Evolutionary conservation across 2,113 vertebrate genomes (phyloP).

Genomic region (Tamias sibiricus): DNA sequence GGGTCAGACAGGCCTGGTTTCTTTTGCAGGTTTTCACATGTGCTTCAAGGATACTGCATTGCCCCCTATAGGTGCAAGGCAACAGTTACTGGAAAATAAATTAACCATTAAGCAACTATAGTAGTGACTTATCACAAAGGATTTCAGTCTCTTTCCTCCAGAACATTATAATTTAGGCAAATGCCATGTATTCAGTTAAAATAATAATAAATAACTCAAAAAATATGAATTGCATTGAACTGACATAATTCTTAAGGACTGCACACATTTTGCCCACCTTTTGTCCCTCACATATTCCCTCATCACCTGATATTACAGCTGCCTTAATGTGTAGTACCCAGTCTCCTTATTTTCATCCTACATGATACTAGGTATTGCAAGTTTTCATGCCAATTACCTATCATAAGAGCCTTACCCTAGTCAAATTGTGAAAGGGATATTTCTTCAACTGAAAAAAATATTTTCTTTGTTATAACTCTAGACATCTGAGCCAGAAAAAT

Average conservation of each 20-base stretch:
- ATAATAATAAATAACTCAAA: slow-evolving; percentile 3
- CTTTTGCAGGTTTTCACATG: rapidly evolving
- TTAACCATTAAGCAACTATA: neutral
- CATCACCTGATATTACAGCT: neutral
- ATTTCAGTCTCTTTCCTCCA: neutral
- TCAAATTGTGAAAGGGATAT: slow-evolving; percentile 56
- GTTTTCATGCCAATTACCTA: slow-evolving; percentile 3
- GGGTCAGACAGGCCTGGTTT: neutral
- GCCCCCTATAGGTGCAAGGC: neutral
- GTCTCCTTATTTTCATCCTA: neutral
- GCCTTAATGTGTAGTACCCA: neutral
- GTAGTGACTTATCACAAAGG: neutral
- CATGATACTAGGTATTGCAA: neutral
- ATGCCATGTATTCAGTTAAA: neutral
- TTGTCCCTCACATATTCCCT: neutral
- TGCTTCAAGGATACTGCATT: neutral
- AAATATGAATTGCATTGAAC: neutral
- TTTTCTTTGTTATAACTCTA: slow-evolving; percentile 55
- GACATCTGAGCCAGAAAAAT: slow-evolving; percentile 67
- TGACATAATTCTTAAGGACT: neutral
- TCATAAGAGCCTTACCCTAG: slow-evolving; percentile 52
- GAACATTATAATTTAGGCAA: neutral
- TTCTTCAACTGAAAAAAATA: slow-evolving; percentile 59
- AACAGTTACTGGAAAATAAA: neutral
- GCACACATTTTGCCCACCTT: neutral